A percentile compares a stretch with the other conserved stretches of the same genome.
phyloP scores from a whole-genome alignment of 2,797 vertebrate genomes.

The Falco naumanni region DNA sequence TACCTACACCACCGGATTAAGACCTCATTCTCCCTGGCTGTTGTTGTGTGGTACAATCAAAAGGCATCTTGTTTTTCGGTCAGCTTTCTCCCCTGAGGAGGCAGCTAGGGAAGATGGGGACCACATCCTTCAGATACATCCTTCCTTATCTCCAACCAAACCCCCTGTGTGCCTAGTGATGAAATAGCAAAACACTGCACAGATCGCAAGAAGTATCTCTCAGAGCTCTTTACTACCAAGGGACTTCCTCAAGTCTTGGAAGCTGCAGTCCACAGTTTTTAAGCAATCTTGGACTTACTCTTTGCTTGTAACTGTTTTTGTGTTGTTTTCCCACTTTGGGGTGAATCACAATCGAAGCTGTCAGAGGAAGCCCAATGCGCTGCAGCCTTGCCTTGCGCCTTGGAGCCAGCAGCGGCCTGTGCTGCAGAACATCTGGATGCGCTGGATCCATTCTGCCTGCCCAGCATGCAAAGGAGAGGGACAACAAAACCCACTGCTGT shows the following conservation, averaged over 20 bases:
- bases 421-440: not conserved
- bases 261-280: not conserved
- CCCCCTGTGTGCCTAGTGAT: not conserved
- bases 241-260: not conserved
- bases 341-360: not conserved
- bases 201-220: not conserved
- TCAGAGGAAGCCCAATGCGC: not conserved
- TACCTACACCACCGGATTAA: slow-evolving; percentile 44
- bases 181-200: slow-evolving; percentile 9
- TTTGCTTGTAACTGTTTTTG: not conserved
- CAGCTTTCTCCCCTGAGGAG: not conserved
- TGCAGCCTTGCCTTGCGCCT: not conserved
- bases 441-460: not conserved
- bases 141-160: slow-evolving; percentile 42
- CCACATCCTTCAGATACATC: not conserved
- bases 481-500: not conserved
- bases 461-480: not conserved
- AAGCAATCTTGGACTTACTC: not conserved
- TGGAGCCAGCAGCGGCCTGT: not conserved
- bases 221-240: not conserved
- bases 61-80: not conserved
- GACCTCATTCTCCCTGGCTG: not conserved
- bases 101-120: not conserved
- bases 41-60: not conserved
- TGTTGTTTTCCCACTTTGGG: not conserved